phyloP scores from a whole-genome alignment of 2,113 vertebrate genomes.

The Peromyscus polionotus region DNA sequence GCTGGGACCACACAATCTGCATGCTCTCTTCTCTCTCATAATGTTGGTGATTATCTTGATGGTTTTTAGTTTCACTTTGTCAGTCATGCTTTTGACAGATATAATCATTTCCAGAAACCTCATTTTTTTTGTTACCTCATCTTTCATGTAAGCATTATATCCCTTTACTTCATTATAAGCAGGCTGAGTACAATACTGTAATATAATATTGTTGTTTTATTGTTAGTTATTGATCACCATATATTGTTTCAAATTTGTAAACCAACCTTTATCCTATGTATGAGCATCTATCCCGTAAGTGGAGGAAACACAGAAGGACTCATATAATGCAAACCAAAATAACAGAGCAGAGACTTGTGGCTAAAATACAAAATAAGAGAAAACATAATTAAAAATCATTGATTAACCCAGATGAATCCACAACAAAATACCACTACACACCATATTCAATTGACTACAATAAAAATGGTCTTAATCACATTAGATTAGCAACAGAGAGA shows the following conservation, averaged over 20 bases:
- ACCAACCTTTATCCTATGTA: background rate
- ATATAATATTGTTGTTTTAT: background rate
- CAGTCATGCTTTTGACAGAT: too few relatives aligned
- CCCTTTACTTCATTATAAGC: too few relatives aligned
- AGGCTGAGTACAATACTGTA: background rate
- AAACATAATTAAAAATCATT: background rate
- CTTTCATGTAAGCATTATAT: background rate
- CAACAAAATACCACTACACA: background rate
- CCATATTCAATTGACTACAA: background rate
- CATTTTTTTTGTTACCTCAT: too few relatives aligned
- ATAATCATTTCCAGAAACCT: too few relatives aligned
- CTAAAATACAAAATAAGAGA: background rate
- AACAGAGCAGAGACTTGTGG: background rate
- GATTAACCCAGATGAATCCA: background rate
- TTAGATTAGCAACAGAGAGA: background rate
- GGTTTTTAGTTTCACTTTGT: too few relatives aligned
- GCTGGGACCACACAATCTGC: too few relatives aligned
- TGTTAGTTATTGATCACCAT: background rate
- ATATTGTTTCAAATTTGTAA: background rate
- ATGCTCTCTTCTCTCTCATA: too few relatives aligned
- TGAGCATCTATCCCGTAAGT: background rate
- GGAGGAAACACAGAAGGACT: background rate
- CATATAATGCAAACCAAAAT: background rate
- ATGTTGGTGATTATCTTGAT: too few relatives aligned
- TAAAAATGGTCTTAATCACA: background rate